Percentiles rank a stretch among this genome's conserved stretches.
These are phyloP conservation scores for Acrocephalus kingi DNA, from an alignment of 2,113 vertebrate species.

Conservation along the genomic window DNA sequence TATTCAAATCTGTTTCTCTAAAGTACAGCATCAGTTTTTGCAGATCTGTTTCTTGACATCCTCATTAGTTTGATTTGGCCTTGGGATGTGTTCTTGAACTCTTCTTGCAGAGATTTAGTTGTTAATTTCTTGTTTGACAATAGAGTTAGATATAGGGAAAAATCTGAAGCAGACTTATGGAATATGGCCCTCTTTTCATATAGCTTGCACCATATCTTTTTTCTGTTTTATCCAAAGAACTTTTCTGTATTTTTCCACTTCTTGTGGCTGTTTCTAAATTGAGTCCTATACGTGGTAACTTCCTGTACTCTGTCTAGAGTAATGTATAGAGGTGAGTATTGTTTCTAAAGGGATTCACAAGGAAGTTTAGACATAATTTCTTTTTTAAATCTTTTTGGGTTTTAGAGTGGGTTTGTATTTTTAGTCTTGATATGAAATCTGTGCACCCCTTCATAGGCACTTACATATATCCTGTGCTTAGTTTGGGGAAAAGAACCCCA, in stretches of 20 bases:
- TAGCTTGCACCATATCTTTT: neutral
- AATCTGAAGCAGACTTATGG: neutral
- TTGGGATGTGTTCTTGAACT: neutral
- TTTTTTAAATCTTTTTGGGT: neutral
- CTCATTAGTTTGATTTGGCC: neutral
- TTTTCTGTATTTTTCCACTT: neutral
- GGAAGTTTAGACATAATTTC: neutral
- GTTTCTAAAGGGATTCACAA: neutral
- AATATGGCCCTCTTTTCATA: neutral
- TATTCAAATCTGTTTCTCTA: neutral
- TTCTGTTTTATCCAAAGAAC: neutral
- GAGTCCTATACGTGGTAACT: neutral
- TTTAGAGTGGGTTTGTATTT: neutral
- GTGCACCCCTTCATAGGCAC: rapidly evolving
- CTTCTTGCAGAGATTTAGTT: neutral
- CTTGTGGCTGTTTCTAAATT: neutral
- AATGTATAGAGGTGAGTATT: neutral
- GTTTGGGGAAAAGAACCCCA: neutral
- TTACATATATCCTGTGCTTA: neutral
- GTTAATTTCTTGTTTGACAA: neutral
- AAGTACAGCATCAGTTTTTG: neutral
- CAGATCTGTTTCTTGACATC: neutral
- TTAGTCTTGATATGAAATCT: neutral
- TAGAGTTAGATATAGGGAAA: neutral
- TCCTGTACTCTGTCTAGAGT: neutral